Conservation (phyloP, 2,888 invertebrate species). For the Caenorhabditis sp. region DNA sequence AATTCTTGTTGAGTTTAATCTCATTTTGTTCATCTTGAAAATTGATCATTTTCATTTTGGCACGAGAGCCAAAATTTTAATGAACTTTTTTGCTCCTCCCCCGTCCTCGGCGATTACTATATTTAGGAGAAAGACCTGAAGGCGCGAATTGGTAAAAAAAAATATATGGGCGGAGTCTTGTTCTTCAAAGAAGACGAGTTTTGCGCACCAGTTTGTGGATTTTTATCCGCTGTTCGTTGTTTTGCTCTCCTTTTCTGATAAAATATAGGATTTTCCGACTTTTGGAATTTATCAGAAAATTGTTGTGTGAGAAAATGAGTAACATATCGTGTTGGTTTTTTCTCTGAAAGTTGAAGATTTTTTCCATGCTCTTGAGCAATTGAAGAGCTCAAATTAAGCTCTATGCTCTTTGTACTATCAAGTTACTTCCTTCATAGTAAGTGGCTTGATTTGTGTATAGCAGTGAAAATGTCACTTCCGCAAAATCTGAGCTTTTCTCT, state of each 20-base stretch:
- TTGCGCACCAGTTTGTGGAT: neutral
- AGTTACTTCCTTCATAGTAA: neutral
- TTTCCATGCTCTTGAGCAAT: no score
- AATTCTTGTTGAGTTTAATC: neutral
- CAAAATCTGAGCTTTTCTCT: neutral
- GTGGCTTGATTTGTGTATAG: neutral
- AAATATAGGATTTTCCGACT: no score
- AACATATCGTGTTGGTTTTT: neutral
- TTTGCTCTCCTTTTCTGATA: no score
- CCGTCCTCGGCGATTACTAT: neutral
- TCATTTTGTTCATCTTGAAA: neutral
- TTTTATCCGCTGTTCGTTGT: no score
- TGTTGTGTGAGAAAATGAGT: neutral
- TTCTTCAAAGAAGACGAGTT: neutral
- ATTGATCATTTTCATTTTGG: neutral
- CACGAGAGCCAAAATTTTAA: neutral
- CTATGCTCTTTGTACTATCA: neutral
- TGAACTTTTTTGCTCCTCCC: neutral
- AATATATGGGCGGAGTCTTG: neutral
- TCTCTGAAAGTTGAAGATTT: neutral
- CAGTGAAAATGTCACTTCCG: neutral
- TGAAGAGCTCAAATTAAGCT: slow-evolving; percentile 1
- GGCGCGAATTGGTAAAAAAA: neutral
- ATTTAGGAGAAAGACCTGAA: neutral
- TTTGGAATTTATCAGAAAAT: no score